Percentiles rank a stretch among this genome's conserved stretches.
These are phyloP conservation scores for Tonatia bakeri DNA, from an alignment of 2,113 vertebrate genomes.

Conservation along the genomic window DNA sequence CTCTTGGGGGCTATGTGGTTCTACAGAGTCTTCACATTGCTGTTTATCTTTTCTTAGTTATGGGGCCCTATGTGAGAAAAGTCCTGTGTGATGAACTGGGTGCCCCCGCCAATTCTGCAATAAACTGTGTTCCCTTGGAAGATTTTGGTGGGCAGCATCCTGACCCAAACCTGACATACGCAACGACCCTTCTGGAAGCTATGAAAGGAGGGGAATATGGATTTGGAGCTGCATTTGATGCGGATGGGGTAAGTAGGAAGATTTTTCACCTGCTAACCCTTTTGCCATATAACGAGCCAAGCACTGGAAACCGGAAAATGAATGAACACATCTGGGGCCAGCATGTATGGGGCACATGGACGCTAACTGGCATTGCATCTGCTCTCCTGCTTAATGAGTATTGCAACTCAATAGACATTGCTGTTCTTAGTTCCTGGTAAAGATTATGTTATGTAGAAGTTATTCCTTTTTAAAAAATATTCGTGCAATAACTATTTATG, in stretches of 20 bases:
- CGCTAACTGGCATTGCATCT: neutral
- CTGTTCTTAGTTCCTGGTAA: neutral
- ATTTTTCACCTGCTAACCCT: neutral
- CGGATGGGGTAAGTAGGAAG: constrained; percentile 90
- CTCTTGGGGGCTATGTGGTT: neutral
- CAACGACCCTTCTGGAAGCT: constrained; percentile 91
- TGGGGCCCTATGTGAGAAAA: constrained; percentile 97
- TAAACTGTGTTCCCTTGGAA: constrained; percentile 95
- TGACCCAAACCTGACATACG: constrained; percentile 94
- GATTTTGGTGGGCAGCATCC: constrained; percentile 96
- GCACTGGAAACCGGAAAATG: neutral
- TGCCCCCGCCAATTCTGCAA: constrained; percentile 96
- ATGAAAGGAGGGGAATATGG: constrained; percentile 98
- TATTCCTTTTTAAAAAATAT: neutral
- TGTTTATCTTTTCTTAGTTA: constrained; percentile 82
- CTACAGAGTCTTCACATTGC: constrained; percentile 49
- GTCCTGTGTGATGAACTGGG: constrained; percentile 97
- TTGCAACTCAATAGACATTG: neutral
- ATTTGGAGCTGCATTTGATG: constrained; percentile 98
- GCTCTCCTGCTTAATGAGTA: neutral
- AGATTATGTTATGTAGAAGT: neutral
- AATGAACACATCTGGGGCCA: neutral
- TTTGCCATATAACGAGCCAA: neutral
- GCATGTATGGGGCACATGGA: too few species aligned
- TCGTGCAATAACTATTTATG: neutral